Conservation (phyloP, 1,140 invertebrate genomes). For the Microplitis demolitor region DNA sequence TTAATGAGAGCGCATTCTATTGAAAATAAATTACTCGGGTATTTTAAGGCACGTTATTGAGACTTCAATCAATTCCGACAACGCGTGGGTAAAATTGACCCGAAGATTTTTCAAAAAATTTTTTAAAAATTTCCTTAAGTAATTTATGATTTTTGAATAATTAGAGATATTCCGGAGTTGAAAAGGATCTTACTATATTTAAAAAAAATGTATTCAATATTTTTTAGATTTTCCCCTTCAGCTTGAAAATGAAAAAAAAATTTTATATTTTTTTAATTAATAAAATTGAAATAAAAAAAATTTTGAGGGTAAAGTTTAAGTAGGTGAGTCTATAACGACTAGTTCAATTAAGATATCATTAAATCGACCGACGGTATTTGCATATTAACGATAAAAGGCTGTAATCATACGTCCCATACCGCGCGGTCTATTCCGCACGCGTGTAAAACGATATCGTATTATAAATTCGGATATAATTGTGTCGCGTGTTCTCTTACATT, state of each 20-base stretch:
- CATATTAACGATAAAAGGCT: conserved; percentile 52
- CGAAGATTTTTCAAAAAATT: too few relatives aligned
- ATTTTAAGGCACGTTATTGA: too few relatives aligned
- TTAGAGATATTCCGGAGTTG: too few relatives aligned
- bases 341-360: conserved; percentile 52
- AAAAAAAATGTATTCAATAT: too few relatives aligned
- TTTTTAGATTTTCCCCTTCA: too few relatives aligned
- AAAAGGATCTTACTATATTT: too few relatives aligned
- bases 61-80: too few relatives aligned
- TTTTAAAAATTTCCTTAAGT: too few relatives aligned
- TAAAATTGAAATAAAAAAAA: background rate
- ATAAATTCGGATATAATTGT: background rate
- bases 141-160: too few relatives aligned
- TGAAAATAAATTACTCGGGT: too few relatives aligned
- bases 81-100: too few relatives aligned
- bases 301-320: background rate
- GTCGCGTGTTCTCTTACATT: background rate
- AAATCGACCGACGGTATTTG: conserved; percentile 44
- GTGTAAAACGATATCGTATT: conserved; percentile 9
- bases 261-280: background rate
- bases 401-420: conserved; percentile 45
- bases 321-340: conserved; percentile 46
- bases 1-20: background rate
- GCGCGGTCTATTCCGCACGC: conserved; percentile 24
- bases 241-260: too few relatives aligned